Percentiles rank a stretch among this genome's conserved stretches.
Conservation (phyloP, 2,797 vertebrate genomes). For the Vireo griseus region DNA sequence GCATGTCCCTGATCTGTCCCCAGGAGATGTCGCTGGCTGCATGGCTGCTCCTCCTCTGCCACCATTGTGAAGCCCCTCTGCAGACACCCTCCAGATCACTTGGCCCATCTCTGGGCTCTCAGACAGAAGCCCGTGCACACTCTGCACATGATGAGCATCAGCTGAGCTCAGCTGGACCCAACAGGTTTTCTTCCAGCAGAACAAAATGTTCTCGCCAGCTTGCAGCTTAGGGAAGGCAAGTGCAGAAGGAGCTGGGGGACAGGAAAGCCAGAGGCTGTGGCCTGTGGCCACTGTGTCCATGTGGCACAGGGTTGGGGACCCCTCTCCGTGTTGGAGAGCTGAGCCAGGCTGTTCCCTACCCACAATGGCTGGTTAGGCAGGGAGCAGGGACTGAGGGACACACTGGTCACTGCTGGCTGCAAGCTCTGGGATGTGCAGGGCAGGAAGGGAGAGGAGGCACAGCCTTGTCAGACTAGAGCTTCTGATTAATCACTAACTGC, state of each 20-base stretch:
- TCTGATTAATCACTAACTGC: constrained; percentile 20
- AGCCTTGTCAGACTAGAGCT: not conserved
- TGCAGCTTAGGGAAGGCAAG: accelerated
- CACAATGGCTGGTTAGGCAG: accelerated
- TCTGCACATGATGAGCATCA: not conserved
- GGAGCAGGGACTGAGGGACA: not conserved
- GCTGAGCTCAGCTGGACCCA: not conserved
- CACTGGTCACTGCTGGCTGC: accelerated
- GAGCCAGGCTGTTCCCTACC: not conserved
- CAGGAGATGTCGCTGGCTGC: not conserved
- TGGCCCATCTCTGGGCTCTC: not conserved
- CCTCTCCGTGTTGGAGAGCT: not conserved
- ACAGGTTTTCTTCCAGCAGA: constrained; percentile 10
- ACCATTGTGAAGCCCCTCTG: accelerated
- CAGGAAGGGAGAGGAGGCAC: not conserved
- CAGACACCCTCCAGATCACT: not conserved
- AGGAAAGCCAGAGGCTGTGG: not conserved
- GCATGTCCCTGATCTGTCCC: not conserved
- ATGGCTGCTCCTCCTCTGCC: not conserved
- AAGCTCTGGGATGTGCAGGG: not conserved
- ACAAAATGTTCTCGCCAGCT: not conserved
- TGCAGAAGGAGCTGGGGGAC: not conserved
- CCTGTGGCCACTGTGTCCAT: too few species aligned
- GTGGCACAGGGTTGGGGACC: accelerated
- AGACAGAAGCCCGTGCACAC: accelerated